Evolutionary conservation across 1,140 invertebrate genomes (phyloP).

Genomic region (Leptestheria dahalacensis): DNA sequence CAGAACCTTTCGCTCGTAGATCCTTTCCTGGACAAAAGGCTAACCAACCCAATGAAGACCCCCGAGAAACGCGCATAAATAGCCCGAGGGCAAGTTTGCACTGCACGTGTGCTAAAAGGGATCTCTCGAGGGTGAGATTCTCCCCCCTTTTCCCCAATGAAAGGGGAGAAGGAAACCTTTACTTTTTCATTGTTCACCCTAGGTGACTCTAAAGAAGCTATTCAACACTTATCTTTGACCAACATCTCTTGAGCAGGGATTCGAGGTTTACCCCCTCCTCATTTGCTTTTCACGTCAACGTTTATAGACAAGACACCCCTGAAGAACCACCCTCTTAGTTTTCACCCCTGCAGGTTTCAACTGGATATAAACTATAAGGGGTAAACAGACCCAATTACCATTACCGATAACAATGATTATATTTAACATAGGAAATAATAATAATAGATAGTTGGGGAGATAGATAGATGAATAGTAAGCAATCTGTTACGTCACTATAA

Average conservation of each 20-base stretch:
- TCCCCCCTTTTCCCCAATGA: too few species aligned
- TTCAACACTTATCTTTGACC: slow-evolving; percentile 11
- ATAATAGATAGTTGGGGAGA: too few species aligned
- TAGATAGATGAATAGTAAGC: too few species aligned
- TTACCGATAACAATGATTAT: too few species aligned
- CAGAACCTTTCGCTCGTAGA: neutral
- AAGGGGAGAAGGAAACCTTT: too few species aligned
- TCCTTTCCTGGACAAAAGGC: neutral
- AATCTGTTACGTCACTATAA: too few species aligned
- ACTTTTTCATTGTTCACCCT: slow-evolving; percentile 7
- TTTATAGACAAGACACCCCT: neutral
- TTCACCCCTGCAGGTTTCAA: neutral
- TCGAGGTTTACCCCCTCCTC: slow-evolving; percentile 8
- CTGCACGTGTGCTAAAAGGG: neutral
- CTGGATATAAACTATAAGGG: too few species aligned
- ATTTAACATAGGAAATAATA: too few species aligned
- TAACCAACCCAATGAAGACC: too few species aligned
- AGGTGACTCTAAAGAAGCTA: slow-evolving; percentile 10
- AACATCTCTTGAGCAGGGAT: slow-evolving; percentile 2
- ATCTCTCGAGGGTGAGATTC: too few species aligned
- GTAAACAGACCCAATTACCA: too few species aligned
- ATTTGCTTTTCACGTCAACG: neutral
- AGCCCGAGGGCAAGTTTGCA: neutral
- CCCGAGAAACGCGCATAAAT: neutral
- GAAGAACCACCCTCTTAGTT: neutral